phyloP scores from a whole-genome alignment of 2,113 vertebrate species.

The Felis chaus region DNA sequence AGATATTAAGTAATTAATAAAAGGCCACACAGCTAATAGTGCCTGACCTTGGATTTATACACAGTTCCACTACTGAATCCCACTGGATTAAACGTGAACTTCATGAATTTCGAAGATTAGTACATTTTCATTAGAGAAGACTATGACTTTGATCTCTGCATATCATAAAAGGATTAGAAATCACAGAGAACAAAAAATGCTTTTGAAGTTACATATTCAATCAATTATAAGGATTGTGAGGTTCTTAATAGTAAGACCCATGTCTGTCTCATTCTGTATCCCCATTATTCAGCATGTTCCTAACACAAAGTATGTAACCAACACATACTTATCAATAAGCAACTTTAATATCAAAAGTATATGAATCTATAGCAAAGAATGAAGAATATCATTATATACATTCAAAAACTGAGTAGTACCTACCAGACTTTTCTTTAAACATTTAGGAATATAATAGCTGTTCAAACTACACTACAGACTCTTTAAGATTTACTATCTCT shows the following conservation, averaged over 20 bases:
- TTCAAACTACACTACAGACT: not conserved
- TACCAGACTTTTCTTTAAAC: not conserved
- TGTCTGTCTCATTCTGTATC: not conserved
- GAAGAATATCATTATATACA: not conserved
- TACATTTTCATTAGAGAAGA: not conserved
- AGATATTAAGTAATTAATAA: not conserved
- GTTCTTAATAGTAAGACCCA: not conserved
- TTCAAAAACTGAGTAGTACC: not conserved
- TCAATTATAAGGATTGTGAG: not conserved
- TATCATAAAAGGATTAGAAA: not conserved
- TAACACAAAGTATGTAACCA: not conserved
- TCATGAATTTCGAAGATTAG: not conserved
- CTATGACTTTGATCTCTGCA: not conserved
- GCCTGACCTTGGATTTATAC: not conserved
- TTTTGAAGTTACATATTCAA: not conserved
- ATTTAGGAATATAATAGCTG: not conserved
- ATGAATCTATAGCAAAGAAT: constrained; percentile 11
- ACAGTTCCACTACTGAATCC: not conserved
- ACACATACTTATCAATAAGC: not conserved
- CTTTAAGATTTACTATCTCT: not conserved
- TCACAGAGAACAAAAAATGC: not conserved
- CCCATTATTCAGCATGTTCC: not conserved
- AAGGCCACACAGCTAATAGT: not conserved
- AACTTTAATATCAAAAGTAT: not conserved
- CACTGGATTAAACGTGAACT: not conserved